A percentile compares a stretch with the other conserved stretches of the same genome.
These are phyloP conservation scores for Ispidina lecontei DNA, from an alignment of 2,797 vertebrate genomes.

Conservation along the genomic window DNA sequence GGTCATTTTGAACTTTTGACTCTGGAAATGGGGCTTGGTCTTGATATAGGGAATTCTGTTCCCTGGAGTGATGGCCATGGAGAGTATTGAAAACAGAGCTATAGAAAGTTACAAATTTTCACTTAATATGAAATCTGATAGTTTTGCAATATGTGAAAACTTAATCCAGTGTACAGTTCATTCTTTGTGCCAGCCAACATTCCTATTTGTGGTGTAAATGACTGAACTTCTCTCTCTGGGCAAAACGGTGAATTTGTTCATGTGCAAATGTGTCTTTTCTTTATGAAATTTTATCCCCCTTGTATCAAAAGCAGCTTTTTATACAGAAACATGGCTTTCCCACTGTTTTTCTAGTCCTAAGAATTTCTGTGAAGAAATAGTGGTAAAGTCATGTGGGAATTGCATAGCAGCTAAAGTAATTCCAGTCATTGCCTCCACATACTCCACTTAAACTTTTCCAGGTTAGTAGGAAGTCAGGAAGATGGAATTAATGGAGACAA, in stretches of 20 bases:
- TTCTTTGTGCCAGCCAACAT: background rate
- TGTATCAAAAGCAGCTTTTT: constrained; percentile 39
- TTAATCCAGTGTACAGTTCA: background rate
- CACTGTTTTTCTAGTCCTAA: constrained; percentile 23
- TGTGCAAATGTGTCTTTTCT: background rate
- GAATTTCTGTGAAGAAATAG: constrained; percentile 5
- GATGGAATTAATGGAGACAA: background rate
- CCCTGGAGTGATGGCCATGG: background rate
- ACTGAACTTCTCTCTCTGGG: background rate
- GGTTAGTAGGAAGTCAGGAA: background rate
- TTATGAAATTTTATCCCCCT: background rate
- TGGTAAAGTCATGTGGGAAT: background rate
- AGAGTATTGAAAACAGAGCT: background rate
- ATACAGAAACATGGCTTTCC: background rate
- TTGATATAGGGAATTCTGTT: constrained; percentile 3
- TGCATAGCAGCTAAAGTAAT: constrained; percentile 28
- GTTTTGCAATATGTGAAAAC: background rate
- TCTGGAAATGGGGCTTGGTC: background rate
- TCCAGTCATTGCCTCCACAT: background rate
- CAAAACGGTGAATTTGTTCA: constrained; percentile 36
- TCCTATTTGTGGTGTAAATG: background rate
- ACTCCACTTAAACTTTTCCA: background rate
- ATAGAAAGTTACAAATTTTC: background rate
- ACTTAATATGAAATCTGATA: background rate
- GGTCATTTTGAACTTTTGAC: constrained; percentile 11